Percentiles rank a stretch among this genome's conserved stretches.
phyloP scores from a whole-genome alignment of 2,888 invertebrate genomes.

The Macrophya annulata region DNA sequence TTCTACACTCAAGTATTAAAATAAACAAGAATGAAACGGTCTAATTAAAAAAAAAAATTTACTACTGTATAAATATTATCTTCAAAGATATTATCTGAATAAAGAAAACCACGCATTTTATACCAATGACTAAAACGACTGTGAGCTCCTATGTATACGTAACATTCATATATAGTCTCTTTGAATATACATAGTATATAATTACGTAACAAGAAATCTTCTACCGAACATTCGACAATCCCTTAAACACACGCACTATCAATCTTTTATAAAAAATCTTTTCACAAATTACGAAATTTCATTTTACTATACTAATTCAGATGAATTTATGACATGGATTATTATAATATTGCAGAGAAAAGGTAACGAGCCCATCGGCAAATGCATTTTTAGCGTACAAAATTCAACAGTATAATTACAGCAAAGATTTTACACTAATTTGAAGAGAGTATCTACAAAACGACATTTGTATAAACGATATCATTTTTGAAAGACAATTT shows the following conservation, averaged over 20 bases:
- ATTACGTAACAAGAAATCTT: constrained; percentile 43
- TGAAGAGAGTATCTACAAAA: no score
- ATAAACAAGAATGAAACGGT: background rate
- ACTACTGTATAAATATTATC: constrained; percentile 1
- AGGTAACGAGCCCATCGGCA: background rate
- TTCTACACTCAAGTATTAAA: constrained; percentile 12
- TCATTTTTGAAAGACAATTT: background rate
- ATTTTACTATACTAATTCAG: constrained; percentile 2
- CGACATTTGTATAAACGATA: background rate
- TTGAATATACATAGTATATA: constrained; percentile 49
- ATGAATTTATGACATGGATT: constrained; percentile 30
- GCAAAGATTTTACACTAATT: background rate
- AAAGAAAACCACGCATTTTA: background rate
- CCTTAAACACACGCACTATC: background rate
- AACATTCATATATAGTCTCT: constrained; percentile 48
- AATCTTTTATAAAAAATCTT: constrained; percentile 10
- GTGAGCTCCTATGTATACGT: constrained; percentile 30
- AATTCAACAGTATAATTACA: background rate
- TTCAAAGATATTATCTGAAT: background rate
- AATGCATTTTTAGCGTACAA: background rate
- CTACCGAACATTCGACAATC: constrained; percentile 3
- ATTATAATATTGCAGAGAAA: constrained; percentile 18
- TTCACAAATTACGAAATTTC: background rate
- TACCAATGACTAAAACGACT: background rate
- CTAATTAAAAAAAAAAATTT: no score